A percentile compares a stretch with the other conserved stretches of the same genome.
phyloP scores from a whole-genome alignment of 2,797 vertebrate genomes.

The Psittacula echo region DNA sequence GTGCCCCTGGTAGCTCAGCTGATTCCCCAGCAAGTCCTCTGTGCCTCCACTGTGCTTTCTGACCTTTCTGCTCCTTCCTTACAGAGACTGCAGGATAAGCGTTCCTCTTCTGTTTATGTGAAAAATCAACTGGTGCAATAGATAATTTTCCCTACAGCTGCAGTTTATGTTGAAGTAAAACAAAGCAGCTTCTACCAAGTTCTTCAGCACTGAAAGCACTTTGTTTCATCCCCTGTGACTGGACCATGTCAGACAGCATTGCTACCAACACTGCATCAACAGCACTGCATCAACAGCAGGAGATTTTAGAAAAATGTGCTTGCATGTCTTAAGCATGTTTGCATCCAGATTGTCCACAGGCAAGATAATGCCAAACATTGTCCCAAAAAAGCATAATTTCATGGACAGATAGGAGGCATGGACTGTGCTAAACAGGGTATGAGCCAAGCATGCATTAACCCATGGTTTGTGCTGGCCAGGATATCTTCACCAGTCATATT shows the following conservation, averaged over 20 bases:
- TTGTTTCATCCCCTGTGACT: not conserved
- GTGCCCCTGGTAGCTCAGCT: not conserved
- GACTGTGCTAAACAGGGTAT: not conserved
- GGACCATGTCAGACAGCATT: not conserved
- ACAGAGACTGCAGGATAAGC: not conserved
- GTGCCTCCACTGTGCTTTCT: not conserved
- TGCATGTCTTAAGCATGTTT: not conserved
- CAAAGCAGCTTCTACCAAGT: not conserved
- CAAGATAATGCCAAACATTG: not conserved
- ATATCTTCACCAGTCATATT: not conserved
- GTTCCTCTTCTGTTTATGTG: not conserved
- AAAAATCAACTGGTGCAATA: not conserved
- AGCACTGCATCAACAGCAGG: not conserved
- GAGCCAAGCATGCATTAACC: not conserved
- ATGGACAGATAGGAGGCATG: not conserved
- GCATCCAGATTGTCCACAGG: not conserved
- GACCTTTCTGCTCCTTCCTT: not conserved
- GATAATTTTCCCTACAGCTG: not conserved
- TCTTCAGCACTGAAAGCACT: not conserved
- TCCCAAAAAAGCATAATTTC: not conserved
- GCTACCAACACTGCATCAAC: not conserved
- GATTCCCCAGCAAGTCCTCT: not conserved
- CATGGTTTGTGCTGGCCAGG: not conserved
- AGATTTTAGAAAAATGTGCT: not conserved
- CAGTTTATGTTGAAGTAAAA: not conserved